Percentiles rank a stretch among this genome's conserved stretches.
Conservation (phyloP, 2,113 vertebrate species). For the Lucifuga dentata region DNA sequence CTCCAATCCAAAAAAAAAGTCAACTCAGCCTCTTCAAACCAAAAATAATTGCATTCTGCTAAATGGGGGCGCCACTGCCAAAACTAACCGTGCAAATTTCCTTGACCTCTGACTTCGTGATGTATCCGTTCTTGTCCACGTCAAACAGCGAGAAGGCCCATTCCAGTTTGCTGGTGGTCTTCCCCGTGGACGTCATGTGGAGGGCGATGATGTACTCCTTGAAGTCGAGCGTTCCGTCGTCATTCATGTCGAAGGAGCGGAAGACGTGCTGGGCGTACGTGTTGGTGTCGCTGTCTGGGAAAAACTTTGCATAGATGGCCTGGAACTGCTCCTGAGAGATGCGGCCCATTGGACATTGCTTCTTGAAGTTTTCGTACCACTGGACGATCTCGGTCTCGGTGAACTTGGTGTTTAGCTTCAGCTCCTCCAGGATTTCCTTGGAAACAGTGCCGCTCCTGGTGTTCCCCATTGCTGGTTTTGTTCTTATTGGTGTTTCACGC, state of each 20-base stretch:
- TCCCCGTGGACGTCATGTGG: constrained; percentile 81
- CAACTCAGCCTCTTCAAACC: too few relatives aligned
- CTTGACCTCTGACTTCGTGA: constrained; percentile 93
- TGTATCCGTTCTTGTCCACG: constrained; percentile 94
- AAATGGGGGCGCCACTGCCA: too few relatives aligned
- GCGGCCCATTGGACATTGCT: constrained; percentile 92
- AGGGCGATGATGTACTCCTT: constrained; percentile 83
- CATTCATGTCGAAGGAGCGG: constrained; percentile 81
- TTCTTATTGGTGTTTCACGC: constrained; percentile 1
- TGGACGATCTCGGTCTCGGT: constrained; percentile 75
- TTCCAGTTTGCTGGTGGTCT: constrained; percentile 77
- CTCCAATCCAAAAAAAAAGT: too few relatives aligned
- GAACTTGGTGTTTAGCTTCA: constrained; percentile 81
- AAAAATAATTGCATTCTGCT: too few relatives aligned
- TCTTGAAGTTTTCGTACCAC: constrained; percentile 91
- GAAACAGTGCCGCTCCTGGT: constrained; percentile 74
- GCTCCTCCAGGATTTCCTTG: constrained; percentile 80
- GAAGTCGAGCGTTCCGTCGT: constrained; percentile 82
- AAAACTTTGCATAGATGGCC: constrained; percentile 93
- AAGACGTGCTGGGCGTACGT: constrained; percentile 80
- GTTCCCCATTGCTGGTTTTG: constrained; percentile 74
- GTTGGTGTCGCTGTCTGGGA: constrained; percentile 77
- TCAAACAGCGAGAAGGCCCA: constrained; percentile 97
- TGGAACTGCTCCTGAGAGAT: constrained; percentile 93
- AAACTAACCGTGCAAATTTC: constrained; percentile 92